Base-by-base conservation (phyloP, 2,888 invertebrate genomes). In the Muscina levida region DNA sequence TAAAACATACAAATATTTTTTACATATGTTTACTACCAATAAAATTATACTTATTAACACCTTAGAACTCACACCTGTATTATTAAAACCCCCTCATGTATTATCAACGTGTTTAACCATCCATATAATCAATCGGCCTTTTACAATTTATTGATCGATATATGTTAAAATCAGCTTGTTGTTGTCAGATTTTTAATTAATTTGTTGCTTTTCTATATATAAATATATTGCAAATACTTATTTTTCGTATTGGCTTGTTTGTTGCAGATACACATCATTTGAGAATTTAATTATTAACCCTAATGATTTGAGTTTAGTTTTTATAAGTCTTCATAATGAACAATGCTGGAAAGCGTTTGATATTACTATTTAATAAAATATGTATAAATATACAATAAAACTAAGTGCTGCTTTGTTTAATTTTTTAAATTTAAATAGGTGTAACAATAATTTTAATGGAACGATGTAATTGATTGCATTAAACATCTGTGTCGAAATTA, bases 1-100 rank as follows among this genome's bases (percentile, higher is more conserved):
- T 71, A 75, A 79, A 81, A 72, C 73, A 81, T 77, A 77, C 53
- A 62, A 80, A 79, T 73, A 62, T 5, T 57, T 74, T 57, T 59
- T 72, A 68, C 15, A 73, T 71, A 73, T 67, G 31, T 31, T 31
- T 5, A 31, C 31, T 31, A 31, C 31, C 31, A 31, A 5, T 31
- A 31, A 31, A 3, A 79, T 71, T 79, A 75, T 74, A 78, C 66
- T 82, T 24, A 59, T 59, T 42, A 67, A 17, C 26, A 48, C 44
- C 10, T 19, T 26, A 51, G 1, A 62, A 42, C 51, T 56, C 39
- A 59, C 48, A 42, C 65, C 72, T 39, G 57, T 74, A 51, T 56
- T 53, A 11, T 37, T 57, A 66, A 42, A 22, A 62, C 42, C 22
- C 13, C 11, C 13, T 19, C n/a, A 31, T 31, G 19, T 62, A 42